These are phyloP conservation scores for Brachyhypopomus occidentalis DNA, from an alignment of 2,113 vertebrate genomes.

Conservation along the genomic window DNA sequence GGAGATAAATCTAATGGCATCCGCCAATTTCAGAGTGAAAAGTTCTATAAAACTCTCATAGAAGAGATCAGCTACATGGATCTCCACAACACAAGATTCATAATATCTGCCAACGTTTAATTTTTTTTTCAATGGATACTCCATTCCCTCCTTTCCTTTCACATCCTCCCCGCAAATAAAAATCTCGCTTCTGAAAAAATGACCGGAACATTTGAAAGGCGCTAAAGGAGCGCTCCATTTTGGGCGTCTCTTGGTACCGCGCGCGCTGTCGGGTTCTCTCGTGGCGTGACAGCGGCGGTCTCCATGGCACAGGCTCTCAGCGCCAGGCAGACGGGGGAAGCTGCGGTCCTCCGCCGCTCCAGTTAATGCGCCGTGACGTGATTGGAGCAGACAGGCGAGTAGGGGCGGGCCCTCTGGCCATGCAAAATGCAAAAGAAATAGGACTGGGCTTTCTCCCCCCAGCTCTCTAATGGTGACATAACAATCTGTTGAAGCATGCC, in stretches of 20 bases:
- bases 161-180: too few species aligned
- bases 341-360: slow-evolving; percentile 83
- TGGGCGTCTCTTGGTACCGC: too few species aligned
- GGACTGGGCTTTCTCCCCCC: slow-evolving; percentile 72
- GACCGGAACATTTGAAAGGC: too few species aligned
- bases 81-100: too few species aligned
- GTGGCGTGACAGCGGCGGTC: slow-evolving; percentile 64
- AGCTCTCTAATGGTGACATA: slow-evolving; percentile 77
- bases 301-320: slow-evolving; percentile 68
- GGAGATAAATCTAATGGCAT: background rate
- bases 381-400: slow-evolving; percentile 88
- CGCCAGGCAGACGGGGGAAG: slow-evolving; percentile 77
- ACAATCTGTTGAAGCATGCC: slow-evolving; percentile 76
- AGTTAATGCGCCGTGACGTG: slow-evolving; percentile 86
- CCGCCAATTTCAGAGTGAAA: background rate
- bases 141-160: too few species aligned
- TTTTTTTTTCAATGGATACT: too few species aligned
- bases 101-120: too few species aligned
- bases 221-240: too few species aligned
- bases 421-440: slow-evolving; percentile 89
- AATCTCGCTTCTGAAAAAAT: too few species aligned
- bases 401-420: slow-evolving; percentile 86
- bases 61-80: too few species aligned
- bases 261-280: slow-evolving; percentile 59
- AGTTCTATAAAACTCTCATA: background rate